Evolutionary conservation across 2,113 vertebrate species (phyloP).

Genomic region (Callopanchax toddi): DNA sequence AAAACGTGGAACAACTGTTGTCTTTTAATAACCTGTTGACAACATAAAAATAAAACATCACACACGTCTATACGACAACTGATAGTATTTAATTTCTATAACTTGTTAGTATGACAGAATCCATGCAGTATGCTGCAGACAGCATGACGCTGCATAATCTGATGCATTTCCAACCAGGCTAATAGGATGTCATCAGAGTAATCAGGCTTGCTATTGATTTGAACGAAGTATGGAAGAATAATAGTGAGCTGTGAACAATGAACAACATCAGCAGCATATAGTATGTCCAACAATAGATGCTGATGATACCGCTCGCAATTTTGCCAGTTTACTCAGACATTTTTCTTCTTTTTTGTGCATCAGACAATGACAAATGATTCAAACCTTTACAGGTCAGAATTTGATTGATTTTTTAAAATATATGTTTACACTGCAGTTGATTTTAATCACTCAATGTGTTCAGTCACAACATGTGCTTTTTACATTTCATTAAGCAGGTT

Average conservation of each 20-base stretch:
- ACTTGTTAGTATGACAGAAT: not conserved
- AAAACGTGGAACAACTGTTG: not conserved
- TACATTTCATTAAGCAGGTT: no score
- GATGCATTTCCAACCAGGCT: not conserved
- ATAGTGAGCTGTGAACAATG: conserved; percentile 1
- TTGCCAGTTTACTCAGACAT: no score
- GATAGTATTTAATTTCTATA: not conserved
- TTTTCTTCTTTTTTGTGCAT: not conserved
- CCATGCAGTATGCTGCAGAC: not conserved
- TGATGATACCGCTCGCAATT: not conserved
- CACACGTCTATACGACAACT: not conserved
- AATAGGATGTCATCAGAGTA: conserved; percentile 10
- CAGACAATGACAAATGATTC: not conserved
- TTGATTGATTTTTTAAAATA: no score
- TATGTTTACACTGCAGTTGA: no score
- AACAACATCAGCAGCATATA: not conserved
- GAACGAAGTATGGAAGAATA: conserved; percentile 8
- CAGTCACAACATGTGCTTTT: no score
- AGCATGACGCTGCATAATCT: not conserved
- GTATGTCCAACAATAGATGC: conserved; percentile 6
- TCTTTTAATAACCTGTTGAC: no score
- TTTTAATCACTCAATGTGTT: no score
- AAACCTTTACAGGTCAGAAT: not conserved
- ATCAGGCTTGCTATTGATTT: conserved; percentile 3
- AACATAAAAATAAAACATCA: not conserved